Evolutionary conservation across 1,140 invertebrate genomes (phyloP).

Genomic region (Parapsyche elsis): DNA sequence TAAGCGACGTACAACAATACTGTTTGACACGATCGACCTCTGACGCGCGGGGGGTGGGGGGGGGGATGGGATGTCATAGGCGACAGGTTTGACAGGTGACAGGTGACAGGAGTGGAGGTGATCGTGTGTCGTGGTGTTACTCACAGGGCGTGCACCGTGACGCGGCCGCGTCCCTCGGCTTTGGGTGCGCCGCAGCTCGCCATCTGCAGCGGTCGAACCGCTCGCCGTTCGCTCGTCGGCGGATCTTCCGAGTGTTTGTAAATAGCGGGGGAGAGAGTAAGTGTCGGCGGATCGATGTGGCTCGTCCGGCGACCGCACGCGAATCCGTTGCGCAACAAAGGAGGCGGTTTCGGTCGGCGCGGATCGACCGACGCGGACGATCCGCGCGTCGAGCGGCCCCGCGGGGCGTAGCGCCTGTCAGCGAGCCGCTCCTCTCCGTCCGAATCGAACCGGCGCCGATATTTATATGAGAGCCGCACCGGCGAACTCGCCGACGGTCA

Average conservation of each 20-base stretch:
- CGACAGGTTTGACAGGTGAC: too few species aligned
- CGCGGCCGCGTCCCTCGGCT: not conserved
- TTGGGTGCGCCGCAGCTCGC: too few species aligned
- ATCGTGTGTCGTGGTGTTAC: not conserved
- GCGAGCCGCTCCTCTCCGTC: too few species aligned
- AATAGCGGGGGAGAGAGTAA: not conserved
- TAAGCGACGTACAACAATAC: too few species aligned
- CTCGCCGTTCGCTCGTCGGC: not conserved
- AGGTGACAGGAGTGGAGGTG: not conserved
- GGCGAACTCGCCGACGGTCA: conserved; percentile 11
- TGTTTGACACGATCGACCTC: too few species aligned
- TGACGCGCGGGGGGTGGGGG: too few species aligned
- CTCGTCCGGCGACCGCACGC: conserved; percentile 64
- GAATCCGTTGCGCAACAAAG: conserved; percentile 53
- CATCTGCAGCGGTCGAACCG: not conserved
- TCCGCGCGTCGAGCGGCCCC: conserved; percentile 59
- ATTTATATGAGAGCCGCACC: too few species aligned
- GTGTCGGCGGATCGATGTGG: conserved; percentile 58
- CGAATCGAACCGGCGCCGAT: too few species aligned
- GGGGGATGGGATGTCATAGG: too few species aligned
- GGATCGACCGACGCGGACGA: conserved; percentile 52
- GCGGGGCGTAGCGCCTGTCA: not conserved
- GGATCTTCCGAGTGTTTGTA: not conserved
- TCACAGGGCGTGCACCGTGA: conserved; percentile 1
- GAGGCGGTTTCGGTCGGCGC: too few species aligned